Conservation (phyloP, 2,888 invertebrate species). For the Pardosa pseudoannulata region DNA sequence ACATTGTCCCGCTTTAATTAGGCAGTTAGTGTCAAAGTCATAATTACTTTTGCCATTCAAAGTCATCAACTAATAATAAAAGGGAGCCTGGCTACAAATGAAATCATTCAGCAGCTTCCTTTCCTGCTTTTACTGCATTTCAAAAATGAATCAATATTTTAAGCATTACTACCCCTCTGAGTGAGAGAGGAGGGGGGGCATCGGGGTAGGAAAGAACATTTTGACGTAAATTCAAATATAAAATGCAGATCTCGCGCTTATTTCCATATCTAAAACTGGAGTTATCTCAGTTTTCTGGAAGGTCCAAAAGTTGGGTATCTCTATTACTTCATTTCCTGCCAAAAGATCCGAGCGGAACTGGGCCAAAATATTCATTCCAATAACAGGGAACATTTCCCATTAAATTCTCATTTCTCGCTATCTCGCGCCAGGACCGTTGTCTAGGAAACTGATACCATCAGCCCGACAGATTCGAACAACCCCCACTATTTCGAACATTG, state of each 20-base stretch:
- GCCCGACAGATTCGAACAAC: conserved; percentile 3
- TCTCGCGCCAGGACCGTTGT: background rate
- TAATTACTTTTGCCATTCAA: background rate
- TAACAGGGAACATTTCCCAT: background rate
- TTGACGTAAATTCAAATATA: background rate
- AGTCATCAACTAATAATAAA: background rate
- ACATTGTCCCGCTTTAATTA: background rate
- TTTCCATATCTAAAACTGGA: background rate
- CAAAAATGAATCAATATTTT: background rate
- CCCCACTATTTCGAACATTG: background rate
- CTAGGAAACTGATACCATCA: conserved; percentile 3
- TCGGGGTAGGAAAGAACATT: no score
- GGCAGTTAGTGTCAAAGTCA: background rate
- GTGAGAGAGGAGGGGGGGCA: no score
- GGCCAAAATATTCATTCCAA: background rate
- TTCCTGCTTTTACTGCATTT: background rate
- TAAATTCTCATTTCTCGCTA: conserved; percentile 13
- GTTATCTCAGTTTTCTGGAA: background rate
- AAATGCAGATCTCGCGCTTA: background rate
- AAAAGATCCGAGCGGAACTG: background rate
- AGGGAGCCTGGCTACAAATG: background rate
- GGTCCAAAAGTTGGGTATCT: background rate
- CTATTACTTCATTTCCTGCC: background rate
- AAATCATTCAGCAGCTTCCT: background rate
- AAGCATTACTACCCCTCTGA: background rate